Conservation (phyloP, 1,140 invertebrate species). For the Antheraea mylitta region DNA sequence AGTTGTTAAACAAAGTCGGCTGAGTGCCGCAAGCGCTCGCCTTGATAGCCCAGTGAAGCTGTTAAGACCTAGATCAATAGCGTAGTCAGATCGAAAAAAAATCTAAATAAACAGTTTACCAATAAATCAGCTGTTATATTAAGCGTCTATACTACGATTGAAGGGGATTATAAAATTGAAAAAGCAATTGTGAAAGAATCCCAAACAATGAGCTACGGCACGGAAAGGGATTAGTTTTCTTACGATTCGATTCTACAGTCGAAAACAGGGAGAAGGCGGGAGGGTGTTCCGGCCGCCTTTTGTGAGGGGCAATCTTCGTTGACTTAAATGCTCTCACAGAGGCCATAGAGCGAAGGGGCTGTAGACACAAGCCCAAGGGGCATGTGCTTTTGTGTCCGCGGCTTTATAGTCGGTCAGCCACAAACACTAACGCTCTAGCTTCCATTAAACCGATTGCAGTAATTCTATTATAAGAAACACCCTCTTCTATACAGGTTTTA, state of each 20-base stretch:
- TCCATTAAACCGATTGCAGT: constrained; percentile 53
- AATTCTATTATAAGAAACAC: constrained; percentile 34
- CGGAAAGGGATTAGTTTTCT: constrained; percentile 62
- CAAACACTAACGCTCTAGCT: constrained; percentile 36
- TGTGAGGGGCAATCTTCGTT: constrained; percentile 55
- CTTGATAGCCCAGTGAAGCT: no score
- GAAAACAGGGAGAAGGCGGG: constrained; percentile 22
- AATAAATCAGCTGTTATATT: no score
- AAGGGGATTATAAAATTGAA: constrained; percentile 50
- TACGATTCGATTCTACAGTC: constrained; percentile 45
- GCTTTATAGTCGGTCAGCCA: constrained; percentile 48
- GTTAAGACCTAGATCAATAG: no score
- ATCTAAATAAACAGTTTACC: no score
- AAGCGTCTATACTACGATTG: not conserved
- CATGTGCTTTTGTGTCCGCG: constrained; percentile 41
- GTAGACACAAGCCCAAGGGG: constrained; percentile 29
- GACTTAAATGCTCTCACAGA: constrained; percentile 47
- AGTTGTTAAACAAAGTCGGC: no score
- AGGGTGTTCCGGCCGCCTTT: constrained; percentile 35
- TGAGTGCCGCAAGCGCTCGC: no score
- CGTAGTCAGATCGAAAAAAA: no score
- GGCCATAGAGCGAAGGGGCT: constrained; percentile 16
- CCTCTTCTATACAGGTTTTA: no score
- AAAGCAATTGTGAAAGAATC: constrained; percentile 59
- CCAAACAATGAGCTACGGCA: constrained; percentile 53